Conservation (phyloP, 2,797 vertebrate species). For the Chlorospingus flavigularis region DNA sequence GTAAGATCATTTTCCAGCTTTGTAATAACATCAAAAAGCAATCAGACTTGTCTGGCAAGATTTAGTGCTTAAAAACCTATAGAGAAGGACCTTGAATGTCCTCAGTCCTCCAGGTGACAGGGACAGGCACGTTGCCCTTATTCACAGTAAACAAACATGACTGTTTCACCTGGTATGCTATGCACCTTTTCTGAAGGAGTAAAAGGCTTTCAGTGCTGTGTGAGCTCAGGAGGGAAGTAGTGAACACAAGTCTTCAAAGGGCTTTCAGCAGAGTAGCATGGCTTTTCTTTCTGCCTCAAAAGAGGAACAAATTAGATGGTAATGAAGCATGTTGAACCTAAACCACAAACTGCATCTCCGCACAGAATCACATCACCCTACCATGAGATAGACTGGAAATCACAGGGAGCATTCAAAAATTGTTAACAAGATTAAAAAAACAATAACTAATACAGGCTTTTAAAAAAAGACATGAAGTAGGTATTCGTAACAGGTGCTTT, state of each 20-base stretch:
- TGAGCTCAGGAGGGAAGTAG: background rate
- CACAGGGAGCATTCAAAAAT: background rate
- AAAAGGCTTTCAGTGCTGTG: background rate
- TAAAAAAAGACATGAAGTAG: background rate
- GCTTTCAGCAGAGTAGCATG: background rate
- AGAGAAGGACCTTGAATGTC: background rate
- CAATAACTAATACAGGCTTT: background rate
- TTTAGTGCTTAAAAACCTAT: background rate
- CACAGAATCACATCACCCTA: background rate
- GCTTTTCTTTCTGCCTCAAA: background rate
- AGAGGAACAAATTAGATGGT: background rate
- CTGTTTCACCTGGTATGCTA: background rate
- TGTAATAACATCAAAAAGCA: slow-evolving; percentile 23
- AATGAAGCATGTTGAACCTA: background rate
- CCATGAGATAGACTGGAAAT: background rate
- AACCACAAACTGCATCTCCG: background rate
- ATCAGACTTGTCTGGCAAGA: background rate
- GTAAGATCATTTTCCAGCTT: background rate
- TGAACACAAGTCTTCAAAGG: background rate
- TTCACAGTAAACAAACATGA: background rate
- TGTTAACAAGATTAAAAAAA: background rate
- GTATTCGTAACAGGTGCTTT: background rate
- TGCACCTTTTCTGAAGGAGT: background rate
- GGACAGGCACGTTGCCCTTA: background rate
- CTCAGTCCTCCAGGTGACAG: background rate